Evolutionary conservation across 1,140 invertebrate species (phyloP).

Genomic region (Brachionus paranguensis): DNA sequence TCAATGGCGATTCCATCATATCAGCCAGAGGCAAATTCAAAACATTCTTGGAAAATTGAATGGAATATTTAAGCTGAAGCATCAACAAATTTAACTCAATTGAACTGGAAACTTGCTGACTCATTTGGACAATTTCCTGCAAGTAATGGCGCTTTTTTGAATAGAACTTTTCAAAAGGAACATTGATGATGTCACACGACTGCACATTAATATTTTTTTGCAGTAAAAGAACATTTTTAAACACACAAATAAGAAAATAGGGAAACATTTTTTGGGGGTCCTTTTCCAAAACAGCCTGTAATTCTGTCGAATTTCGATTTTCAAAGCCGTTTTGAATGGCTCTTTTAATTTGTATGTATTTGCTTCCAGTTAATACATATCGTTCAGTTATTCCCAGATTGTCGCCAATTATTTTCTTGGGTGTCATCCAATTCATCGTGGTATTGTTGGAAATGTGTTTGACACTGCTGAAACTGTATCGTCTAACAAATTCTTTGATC

Average conservation of each 20-base stretch:
- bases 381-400: constrained; percentile 18
- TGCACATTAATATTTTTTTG: neutral
- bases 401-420: constrained; percentile 23
- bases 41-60: neutral
- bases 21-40: neutral
- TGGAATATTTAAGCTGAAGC: constrained; percentile 26
- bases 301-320: neutral
- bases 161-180: neutral
- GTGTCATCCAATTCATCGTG: constrained; percentile 42
- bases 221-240: constrained; percentile 43
- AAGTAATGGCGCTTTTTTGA: neutral
- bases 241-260: constrained; percentile 41
- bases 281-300: neutral
- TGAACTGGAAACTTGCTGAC: neutral
- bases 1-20: neutral
- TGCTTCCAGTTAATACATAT: constrained; percentile 1
- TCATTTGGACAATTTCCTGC: neutral
- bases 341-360: constrained; percentile 34
- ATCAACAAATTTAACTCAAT: constrained; percentile 4
- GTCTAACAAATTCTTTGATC: constrained; percentile 14
- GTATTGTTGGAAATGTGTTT: constrained; percentile 41
- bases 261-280: neutral
- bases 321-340: neutral
- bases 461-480: neutral
- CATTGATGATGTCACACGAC: neutral